Evolutionary conservation across 92 coral and sea anemone genomes (phyloP).

Genomic region (Desmophyllum pertusum): DNA sequence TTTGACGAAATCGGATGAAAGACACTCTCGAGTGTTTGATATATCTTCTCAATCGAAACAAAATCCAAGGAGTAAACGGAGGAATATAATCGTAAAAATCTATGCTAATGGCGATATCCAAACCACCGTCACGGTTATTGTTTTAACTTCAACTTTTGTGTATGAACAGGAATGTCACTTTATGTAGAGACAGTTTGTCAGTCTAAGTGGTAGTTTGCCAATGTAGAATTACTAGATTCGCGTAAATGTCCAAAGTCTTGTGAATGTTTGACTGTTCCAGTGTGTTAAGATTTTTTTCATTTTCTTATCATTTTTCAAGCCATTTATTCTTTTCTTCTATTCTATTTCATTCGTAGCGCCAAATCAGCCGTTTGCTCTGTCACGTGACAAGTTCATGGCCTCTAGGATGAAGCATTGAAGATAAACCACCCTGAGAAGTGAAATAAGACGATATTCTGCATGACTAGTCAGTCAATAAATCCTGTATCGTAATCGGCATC

Average conservation of each 20-base stretch:
- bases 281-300: neutral
- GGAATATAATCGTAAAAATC: too few species aligned
- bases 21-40: too few species aligned
- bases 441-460: conserved; percentile 3
- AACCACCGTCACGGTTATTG: too few species aligned
- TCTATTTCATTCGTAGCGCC: conserved; percentile 81
- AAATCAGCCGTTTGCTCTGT: conserved; percentile 80
- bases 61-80: too few species aligned
- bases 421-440: conserved; percentile 17
- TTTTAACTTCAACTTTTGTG: too few species aligned
- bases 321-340: conserved; percentile 19
- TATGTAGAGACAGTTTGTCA: too few species aligned
- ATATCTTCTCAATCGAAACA: too few species aligned
- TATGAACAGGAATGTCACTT: neutral
- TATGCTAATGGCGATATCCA: too few species aligned
- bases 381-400: conserved; percentile 62
- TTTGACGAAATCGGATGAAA: too few species aligned
- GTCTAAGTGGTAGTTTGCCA: neutral
- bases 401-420: conserved; percentile 42
- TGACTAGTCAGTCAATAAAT: neutral
- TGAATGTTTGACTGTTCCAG: neutral
- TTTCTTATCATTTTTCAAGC: conserved; percentile 18
- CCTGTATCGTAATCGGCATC: neutral
- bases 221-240: neutral
- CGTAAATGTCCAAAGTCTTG: neutral